Base-by-base conservation (phyloP, 2,797 vertebrate genomes). In the Xiphorhynchus erythropygius region DNA sequence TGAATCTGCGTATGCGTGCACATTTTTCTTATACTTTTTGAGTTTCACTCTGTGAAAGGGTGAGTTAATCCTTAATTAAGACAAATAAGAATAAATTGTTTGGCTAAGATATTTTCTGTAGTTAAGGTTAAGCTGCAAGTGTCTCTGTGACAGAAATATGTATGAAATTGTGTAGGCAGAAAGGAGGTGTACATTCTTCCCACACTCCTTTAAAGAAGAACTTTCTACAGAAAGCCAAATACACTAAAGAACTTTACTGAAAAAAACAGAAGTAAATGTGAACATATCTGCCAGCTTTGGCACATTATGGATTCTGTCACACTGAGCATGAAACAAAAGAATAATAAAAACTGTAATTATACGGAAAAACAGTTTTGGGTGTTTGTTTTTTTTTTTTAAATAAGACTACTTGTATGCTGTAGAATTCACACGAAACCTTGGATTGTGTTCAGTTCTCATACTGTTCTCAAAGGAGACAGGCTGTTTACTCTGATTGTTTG, bases 381-480 rank as follows among this genome's bases (percentile, higher is more conserved):
- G 18, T 18, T 42, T n/a, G n/a, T 18, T 18, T 42, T 42, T 60
- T 30, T 63, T 70, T 77, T 62, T 39, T 33, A 30, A 46, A 57
- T 50, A 83, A 46, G 37, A 24, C 13, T 76, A 41, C 3, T 3
- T 50, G 16, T 57, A 28, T 33, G 27, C 24, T 67, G 15, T 28
- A 76, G 67, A 65, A 78, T 68, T 75, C 6, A 24, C 30, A 10
- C 62, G 37, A 80, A 87, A 44, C 10, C 35, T 75, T 74, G 79
- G 39, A 30, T 13, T 86, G 24, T 56, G 50, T 73, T 88, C 63
- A 87, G 3, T 86, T 86, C 73, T 84, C 13, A 3, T 37, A 27
- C 23, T 88, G 41, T 28, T 86, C 11, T 93, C 80, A 93, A 86
- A 86, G 84, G 42, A 93, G 37, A 52, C 41, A 73, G 59, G 24